Percentiles rank a stretch among this genome's conserved stretches.
phyloP scores from a whole-genome alignment of 2,113 vertebrate species.

The Dunckerocampus dactyliophorus region DNA sequence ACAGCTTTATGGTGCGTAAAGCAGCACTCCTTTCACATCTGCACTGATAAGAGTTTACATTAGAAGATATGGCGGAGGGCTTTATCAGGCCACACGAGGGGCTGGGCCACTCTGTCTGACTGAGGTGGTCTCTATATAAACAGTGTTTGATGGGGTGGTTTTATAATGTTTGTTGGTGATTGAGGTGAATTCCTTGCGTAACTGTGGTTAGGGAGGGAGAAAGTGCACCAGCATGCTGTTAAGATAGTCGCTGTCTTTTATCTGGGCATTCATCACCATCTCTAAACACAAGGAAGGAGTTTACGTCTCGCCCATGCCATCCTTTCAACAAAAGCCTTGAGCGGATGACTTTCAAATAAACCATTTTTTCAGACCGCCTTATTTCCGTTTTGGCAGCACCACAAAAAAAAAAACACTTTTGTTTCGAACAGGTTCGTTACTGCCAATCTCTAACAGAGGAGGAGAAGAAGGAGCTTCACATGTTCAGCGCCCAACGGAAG shows the following conservation, averaged over 20 bases:
- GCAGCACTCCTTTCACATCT: constrained; percentile 51
- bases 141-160: constrained; percentile 41
- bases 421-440: constrained; percentile 83
- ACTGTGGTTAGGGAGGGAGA: constrained; percentile 45
- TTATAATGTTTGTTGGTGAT: constrained; percentile 62
- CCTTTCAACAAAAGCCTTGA: constrained; percentile 35
- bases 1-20: constrained; percentile 50
- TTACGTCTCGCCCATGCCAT: constrained; percentile 44
- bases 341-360: constrained; percentile 42
- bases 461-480: constrained; percentile 89
- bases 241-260: constrained; percentile 42
- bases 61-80: constrained; percentile 42
- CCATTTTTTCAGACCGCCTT: constrained; percentile 3
- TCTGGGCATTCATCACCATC: constrained; percentile 42
- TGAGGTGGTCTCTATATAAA: constrained; percentile 34
- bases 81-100: constrained; percentile 37
- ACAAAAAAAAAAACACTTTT: constrained; percentile 32
- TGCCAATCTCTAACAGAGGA: constrained; percentile 92
- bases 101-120: constrained; percentile 16
- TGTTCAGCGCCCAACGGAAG: constrained; percentile 93
- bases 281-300: constrained; percentile 50
- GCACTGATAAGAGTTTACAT: constrained; percentile 58
- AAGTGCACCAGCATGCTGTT: constrained; percentile 38
- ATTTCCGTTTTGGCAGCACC: background rate
- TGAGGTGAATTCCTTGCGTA: constrained; percentile 54